A percentile compares a stretch with the other conserved stretches of the same genome.
Conservation (phyloP, 2,113 vertebrate genomes). For the Paraplagusia blochii region DNA sequence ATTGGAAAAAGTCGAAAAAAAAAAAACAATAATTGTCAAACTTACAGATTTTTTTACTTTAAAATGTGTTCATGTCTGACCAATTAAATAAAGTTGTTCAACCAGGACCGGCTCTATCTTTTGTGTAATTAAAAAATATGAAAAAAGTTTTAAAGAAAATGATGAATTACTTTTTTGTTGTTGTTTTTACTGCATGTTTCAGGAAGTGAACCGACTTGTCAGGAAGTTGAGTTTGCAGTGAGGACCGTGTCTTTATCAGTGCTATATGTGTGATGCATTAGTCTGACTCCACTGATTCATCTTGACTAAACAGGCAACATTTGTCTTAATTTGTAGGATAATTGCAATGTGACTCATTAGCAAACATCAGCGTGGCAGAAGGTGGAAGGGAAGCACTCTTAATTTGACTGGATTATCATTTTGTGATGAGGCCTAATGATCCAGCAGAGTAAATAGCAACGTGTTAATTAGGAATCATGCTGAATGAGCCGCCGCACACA, state of each 20-base stretch:
- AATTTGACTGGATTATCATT: slow-evolving; percentile 78
- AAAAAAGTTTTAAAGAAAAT: no score
- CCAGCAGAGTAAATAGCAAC: slow-evolving; percentile 77
- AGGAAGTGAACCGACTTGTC: no score
- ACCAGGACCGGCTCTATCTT: no score
- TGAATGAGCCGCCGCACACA: slow-evolving; percentile 71
- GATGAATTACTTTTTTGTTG: not conserved
- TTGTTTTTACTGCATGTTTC: not conserved
- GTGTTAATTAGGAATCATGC: slow-evolving; percentile 79
- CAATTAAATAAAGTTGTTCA: no score
- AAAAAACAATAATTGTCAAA: no score
- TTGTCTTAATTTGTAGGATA: slow-evolving; percentile 58
- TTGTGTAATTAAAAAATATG: no score
- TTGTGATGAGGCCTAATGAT: slow-evolving; percentile 75
- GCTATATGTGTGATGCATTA: slow-evolving; percentile 2
- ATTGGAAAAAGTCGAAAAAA: no score
- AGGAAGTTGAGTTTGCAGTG: not conserved
- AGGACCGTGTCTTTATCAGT: not conserved
- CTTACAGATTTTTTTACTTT: no score
- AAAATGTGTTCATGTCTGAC: no score
- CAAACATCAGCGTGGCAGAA: slow-evolving; percentile 55
- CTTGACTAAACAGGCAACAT: slow-evolving; percentile 55
- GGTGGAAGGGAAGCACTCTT: slow-evolving; percentile 64
- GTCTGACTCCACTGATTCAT: slow-evolving; percentile 33
- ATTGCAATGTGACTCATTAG: slow-evolving; percentile 58